Evolutionary conservation across 2,888 invertebrate genomes (phyloP).

Genomic region (Anagyrus pseudococci): DNA sequence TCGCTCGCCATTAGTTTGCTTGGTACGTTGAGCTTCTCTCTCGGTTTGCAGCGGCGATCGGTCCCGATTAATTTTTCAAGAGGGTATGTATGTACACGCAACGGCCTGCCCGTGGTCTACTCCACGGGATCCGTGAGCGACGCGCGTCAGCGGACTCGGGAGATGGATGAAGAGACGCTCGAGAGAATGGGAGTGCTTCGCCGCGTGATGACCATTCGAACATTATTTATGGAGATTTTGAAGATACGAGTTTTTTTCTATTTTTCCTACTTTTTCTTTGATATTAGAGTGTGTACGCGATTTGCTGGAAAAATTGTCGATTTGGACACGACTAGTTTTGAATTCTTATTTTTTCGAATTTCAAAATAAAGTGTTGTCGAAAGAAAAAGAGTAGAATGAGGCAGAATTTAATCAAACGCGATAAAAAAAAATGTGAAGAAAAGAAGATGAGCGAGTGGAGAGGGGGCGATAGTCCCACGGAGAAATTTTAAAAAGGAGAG

Average conservation of each 20-base stretch:
- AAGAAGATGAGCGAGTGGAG: background rate
- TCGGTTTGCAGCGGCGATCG: background rate
- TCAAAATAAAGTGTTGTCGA: background rate
- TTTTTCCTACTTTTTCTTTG: too few relatives aligned
- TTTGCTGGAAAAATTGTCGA: too few relatives aligned
- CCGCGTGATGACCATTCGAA: background rate
- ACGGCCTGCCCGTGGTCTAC: background rate
- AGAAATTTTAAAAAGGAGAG: slow-evolving; percentile 23
- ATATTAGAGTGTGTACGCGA: too few relatives aligned
- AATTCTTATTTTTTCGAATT: background rate
- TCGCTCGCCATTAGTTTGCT: slow-evolving; percentile 6
- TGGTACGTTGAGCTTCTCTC: background rate
- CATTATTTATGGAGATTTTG: slow-evolving; percentile 20
- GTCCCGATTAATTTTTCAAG: slow-evolving; percentile 18
- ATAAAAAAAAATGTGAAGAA: too few relatives aligned
- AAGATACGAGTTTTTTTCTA: too few relatives aligned
- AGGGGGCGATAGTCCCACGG: background rate
- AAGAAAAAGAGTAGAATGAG: background rate
- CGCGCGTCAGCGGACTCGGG: background rate
- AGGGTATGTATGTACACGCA: background rate
- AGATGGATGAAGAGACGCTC: slow-evolving; percentile 8
- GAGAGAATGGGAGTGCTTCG: background rate
- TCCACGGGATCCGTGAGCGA: background rate
- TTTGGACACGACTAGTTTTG: background rate
- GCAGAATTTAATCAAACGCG: background rate